Percentiles rank a stretch among this genome's conserved stretches.
Evolutionary conservation across 2,888 invertebrate genomes (phyloP).

Genomic region (Cryptocephalus primarius): DNA sequence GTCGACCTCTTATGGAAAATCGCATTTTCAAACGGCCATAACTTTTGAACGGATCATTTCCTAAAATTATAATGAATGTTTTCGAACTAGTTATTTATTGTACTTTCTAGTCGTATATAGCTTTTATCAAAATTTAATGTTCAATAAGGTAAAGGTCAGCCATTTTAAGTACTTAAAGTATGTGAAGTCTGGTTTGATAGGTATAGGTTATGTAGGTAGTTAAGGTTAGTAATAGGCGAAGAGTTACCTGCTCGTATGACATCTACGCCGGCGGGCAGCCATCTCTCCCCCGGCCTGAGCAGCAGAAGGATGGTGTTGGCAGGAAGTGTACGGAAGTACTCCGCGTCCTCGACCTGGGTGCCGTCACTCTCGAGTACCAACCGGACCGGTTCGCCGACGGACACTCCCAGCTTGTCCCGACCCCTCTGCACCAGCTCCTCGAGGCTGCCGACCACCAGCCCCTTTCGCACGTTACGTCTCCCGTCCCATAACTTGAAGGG

Average conservation of each 20-base stretch:
- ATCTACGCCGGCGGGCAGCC: slow-evolving; percentile 90
- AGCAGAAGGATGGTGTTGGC: slow-evolving; percentile 84
- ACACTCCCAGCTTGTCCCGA: slow-evolving; percentile 82
- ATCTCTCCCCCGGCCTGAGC: slow-evolving; percentile 81
- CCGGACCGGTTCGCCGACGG: slow-evolving; percentile 75
- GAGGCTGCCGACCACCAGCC: slow-evolving; percentile 83
- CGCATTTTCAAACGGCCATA: too few species aligned
- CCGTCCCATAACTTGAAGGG: slow-evolving; percentile 97
- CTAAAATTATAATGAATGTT: too few species aligned
- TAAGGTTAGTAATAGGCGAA: too few species aligned
- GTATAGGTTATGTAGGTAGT: too few species aligned
- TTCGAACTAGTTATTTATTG: too few species aligned
- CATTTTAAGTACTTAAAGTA: too few species aligned
- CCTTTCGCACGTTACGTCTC: slow-evolving; percentile 86
- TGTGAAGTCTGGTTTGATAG: too few species aligned
- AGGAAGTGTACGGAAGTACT: slow-evolving; percentile 88
- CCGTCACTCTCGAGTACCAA: slow-evolving; percentile 92
- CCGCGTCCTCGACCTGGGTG: slow-evolving; percentile 93
- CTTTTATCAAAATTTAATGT: too few species aligned
- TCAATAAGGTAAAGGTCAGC: too few species aligned
- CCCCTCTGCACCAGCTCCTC: slow-evolving; percentile 63
- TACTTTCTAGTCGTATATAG: too few species aligned
- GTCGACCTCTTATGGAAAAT: too few species aligned
- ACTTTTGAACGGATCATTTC: too few species aligned
- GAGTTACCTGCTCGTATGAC: slow-evolving; percentile 80